Evolutionary conservation across 1,140 invertebrate genomes (phyloP).

Genomic region (Vanessa atalanta): DNA sequence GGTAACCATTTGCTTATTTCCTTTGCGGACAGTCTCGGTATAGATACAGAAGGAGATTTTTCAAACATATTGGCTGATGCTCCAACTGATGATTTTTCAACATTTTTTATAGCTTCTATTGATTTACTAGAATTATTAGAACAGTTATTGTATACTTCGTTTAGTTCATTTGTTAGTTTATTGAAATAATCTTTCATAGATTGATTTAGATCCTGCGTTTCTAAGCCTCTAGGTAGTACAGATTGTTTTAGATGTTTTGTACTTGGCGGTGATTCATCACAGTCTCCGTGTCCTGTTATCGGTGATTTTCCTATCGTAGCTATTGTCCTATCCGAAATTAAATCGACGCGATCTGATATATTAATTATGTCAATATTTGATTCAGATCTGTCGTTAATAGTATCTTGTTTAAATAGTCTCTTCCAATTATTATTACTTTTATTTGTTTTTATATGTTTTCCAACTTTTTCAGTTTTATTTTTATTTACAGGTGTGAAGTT

Average conservation of each 20-base stretch:
- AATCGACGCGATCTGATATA: conserved; percentile 1
- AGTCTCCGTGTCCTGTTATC: conserved; percentile 59
- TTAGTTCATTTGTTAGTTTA: conserved; percentile 44
- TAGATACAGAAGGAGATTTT: conserved; percentile 44
- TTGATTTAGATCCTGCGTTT: conserved; percentile 46
- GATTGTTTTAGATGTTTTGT: conserved; percentile 38
- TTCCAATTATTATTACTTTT: conserved; percentile 11
- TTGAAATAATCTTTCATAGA: conserved; percentile 50
- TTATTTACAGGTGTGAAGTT: not conserved
- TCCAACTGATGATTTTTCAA: not conserved
- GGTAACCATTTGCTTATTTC: conserved; percentile 51
- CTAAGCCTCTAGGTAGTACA: conserved; percentile 47
- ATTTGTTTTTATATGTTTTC: conserved; percentile 1
- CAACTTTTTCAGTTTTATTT: not conserved
- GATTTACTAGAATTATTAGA: conserved; percentile 6
- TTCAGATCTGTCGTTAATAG: not conserved
- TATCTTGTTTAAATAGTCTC: not conserved
- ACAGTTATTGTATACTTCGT: conserved; percentile 10
- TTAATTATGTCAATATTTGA: conserved; percentile 11
- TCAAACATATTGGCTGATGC: not conserved
- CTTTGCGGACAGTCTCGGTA: conserved; percentile 43
- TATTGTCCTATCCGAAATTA: conserved; percentile 45
- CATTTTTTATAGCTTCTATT: not conserved
- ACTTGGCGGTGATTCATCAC: conserved; percentile 52
- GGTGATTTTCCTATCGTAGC: conserved; percentile 50